Base-by-base conservation (phyloP, 2,888 invertebrate genomes). In the Sarcophaga caerulescens region DNA sequence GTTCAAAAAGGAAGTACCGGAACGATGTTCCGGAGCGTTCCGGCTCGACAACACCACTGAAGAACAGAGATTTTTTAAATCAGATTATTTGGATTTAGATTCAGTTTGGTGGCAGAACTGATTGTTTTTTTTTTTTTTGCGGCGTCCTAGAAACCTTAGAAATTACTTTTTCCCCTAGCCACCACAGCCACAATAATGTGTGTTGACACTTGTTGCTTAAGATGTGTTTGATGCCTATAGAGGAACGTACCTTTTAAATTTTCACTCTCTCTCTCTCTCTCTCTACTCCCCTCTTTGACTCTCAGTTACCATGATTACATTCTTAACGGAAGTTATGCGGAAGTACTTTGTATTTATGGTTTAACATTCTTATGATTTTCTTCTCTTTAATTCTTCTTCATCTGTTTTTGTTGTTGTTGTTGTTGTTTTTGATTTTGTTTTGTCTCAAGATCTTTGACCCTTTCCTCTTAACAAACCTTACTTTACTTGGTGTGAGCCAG, bases 281-380 rank as follows among this genome's bases (percentile, higher is more conserved):
- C 52, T 52, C 35, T 35, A 25, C 35, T 2, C 35, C 14, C 35
- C 35, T 66, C n/a, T 47, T n/a, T n/a, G 19, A 35, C 17, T 59
- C n/a, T 60, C 6, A 4, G 12, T 52, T 52, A 4, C 52, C 10
- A 35, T 35, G 2, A 35, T 52, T 52, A 52, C 4, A 14, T 52
- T 77, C 0, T 70, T 12, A n/a, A 25, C 82, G 85, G 85, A 85
- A 79, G 71, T 81, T 59, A 75, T 52, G 77, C 86, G 86, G 86
- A 86, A 86, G 83, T 81, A 62, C 52, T 52, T 52, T 45, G 59
- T 70, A 65, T 85, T 47, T 75, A 70, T 68, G 57, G 65, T 70
- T 62, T 86, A 73, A 45, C 83, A 81, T 86, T 78, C 74, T 59
- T 68, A 74, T 73, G 71, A 60, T 47, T 69, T n/a, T 74, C 63